These are phyloP conservation scores for Gnathonemus longibarbis DNA, from an alignment of 2,113 vertebrate species.

Conservation along the genomic window DNA sequence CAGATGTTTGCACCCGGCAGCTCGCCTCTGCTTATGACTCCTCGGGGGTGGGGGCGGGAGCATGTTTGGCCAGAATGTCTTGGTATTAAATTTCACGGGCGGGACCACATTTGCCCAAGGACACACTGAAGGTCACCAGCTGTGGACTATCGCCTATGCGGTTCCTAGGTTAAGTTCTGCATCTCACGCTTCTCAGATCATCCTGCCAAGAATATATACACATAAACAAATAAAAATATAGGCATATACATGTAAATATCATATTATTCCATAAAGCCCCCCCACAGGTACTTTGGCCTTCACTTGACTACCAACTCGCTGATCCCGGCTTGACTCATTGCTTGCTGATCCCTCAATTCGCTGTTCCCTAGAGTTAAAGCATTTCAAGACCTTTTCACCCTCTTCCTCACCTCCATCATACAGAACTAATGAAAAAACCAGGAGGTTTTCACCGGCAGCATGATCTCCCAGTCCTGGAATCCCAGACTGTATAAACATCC, in stretches of 20 bases:
- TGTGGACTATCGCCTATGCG: background rate
- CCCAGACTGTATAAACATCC: constrained; percentile 20
- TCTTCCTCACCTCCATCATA: background rate
- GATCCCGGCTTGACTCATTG: background rate
- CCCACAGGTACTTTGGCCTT: background rate
- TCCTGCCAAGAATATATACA: background rate
- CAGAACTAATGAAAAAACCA: constrained; percentile 19
- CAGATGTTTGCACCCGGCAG: background rate
- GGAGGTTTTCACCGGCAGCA: constrained; percentile 18
- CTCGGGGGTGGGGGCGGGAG: background rate
- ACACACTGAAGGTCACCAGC: background rate
- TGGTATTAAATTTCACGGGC: background rate
- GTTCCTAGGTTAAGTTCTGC: background rate
- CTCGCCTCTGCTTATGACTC: background rate
- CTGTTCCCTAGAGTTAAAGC: background rate
- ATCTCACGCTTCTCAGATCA: background rate
- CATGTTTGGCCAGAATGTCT: background rate
- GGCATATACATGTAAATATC: background rate
- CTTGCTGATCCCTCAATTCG: background rate
- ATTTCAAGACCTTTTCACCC: background rate
- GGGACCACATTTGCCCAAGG: background rate
- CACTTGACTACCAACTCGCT: background rate
- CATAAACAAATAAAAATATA: background rate
- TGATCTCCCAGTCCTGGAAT: background rate
- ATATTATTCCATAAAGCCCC: background rate